Base-by-base conservation (phyloP, 2,797 vertebrate genomes). In the Taeniopygia guttata region DNA sequence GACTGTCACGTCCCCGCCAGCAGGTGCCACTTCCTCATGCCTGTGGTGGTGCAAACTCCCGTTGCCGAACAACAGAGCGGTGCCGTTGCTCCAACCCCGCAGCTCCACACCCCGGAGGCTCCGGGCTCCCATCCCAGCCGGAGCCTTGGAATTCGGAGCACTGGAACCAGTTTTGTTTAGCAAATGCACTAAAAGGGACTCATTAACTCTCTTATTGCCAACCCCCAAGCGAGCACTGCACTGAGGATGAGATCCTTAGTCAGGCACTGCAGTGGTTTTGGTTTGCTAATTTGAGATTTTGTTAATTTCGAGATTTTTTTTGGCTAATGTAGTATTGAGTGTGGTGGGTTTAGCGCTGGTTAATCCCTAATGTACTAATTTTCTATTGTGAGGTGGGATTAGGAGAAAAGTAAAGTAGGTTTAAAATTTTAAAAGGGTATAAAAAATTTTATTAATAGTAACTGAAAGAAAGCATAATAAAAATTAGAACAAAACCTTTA, bases 11-110 rank as follows among this genome's bases (percentile, higher is more conserved):
- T 90, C 92, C 80, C 51, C 0, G 0, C 0, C 16, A 83, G 60
- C 23, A 21, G 59, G 34, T 88, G 66, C 63, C 45, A 78, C 63
- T 96, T 96, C 94, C 94, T 95, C 90, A 43, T 95, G 93, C 93
- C 86, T 95, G 92, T 9, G 90, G 92, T 12, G 10, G 46, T 5
- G 10, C 67, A 42, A 91, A 2, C 45, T 70, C 67, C 23, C 0
- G 23, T 62, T 90, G 90, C 90, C 13, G 67, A 89, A 89, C 84
- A 87, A 95, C 6, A 0, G 79, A 30, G 34, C 48, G 6, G 2
- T 5, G 76, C 74, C 3, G 14, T 11, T 10, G 43, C 10, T 32
- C 0, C 2, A 38, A 1, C 13, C 43, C 56, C 2, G 0, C 1
- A 2, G n/a, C 51, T 67, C 79, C 84, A 40, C 86, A 32, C 34